Percentiles rank a stretch among this genome's conserved stretches.
These are phyloP conservation scores for Steinernema khuongi DNA, from an alignment of 1,140 invertebrate species.

Conservation along the genomic window DNA sequence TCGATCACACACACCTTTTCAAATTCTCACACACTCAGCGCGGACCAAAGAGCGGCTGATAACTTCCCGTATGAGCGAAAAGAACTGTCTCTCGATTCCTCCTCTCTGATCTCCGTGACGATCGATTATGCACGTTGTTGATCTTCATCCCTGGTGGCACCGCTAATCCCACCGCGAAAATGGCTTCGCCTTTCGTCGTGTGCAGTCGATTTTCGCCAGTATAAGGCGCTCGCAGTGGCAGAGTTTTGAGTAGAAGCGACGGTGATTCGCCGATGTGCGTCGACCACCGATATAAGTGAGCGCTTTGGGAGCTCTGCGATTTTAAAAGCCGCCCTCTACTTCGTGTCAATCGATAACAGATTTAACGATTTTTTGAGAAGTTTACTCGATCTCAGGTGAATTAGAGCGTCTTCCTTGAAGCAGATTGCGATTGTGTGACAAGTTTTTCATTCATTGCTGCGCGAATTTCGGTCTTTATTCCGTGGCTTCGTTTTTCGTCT, in stretches of 20 bases:
- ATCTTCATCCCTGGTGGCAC: neutral
- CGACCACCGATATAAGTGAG: too few species aligned
- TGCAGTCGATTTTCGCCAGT: neutral
- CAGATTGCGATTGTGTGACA: too few species aligned
- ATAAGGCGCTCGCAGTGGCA: neutral
- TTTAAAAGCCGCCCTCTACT: too few species aligned
- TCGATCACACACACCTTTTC: conserved; percentile 13
- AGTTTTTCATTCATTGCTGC: too few species aligned
- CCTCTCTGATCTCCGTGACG: neutral
- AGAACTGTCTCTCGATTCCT: neutral
- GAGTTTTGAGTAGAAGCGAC: neutral
- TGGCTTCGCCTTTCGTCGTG: neutral
- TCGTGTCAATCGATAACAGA: too few species aligned
- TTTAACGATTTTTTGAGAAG: too few species aligned
- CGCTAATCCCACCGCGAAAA: neutral
- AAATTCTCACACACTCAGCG: neutral
- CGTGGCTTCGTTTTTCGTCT: too few species aligned
- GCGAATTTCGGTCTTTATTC: too few species aligned
- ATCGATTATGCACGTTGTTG: conserved; percentile 12
- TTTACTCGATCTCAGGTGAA: too few species aligned
- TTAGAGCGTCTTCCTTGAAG: too few species aligned
- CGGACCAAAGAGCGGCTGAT: conserved; percentile 7
- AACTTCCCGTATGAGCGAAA: neutral
- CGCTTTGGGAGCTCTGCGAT: too few species aligned
- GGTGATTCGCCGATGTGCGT: too few species aligned